Conservation (phyloP, 2,888 invertebrate genomes). For the Balanococcus diminutus region DNA sequence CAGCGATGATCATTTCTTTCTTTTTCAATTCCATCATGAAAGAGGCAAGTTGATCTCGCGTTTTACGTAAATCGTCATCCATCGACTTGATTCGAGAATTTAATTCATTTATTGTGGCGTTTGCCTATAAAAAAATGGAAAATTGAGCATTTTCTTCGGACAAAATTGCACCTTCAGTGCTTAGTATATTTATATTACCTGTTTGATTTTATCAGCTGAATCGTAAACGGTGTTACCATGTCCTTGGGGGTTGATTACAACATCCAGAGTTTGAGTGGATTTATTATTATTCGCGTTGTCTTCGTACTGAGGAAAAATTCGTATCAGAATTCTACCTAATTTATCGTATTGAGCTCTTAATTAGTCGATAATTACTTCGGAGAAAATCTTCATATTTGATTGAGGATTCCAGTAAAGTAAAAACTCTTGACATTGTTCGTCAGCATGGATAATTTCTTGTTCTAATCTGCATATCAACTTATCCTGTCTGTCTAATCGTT, state of each 20-base stretch:
- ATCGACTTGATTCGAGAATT: neutral
- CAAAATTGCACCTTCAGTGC: neutral
- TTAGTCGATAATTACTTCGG: neutral
- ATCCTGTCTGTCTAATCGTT: slow-evolving; percentile 56
- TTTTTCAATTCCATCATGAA: slow-evolving; percentile 43
- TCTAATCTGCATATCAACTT: slow-evolving; percentile 55
- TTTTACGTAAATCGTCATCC: slow-evolving; percentile 33
- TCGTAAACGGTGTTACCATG: neutral
- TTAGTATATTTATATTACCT: neutral
- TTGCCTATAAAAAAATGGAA: neutral
- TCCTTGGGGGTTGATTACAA: neutral
- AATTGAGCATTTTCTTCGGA: no score
- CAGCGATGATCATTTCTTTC: slow-evolving; percentile 34
- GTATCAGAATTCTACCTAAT: neutral
- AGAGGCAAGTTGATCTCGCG: slow-evolving; percentile 4
- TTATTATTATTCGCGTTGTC: slow-evolving; percentile 37
- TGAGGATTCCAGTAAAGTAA: slow-evolving; percentile 48
- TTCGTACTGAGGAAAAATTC: slow-evolving; percentile 29
- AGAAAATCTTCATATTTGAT: neutral
- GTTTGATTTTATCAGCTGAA: neutral
- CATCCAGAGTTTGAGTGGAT: slow-evolving; percentile 40
- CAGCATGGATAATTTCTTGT: slow-evolving; percentile 56
- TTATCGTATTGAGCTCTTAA: neutral
- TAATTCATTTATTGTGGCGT: slow-evolving; percentile 26
- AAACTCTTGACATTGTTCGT: slow-evolving; percentile 54